phyloP scores from a whole-genome alignment of 2,113 vertebrate genomes.

The Ginglymostoma cirratum region DNA sequence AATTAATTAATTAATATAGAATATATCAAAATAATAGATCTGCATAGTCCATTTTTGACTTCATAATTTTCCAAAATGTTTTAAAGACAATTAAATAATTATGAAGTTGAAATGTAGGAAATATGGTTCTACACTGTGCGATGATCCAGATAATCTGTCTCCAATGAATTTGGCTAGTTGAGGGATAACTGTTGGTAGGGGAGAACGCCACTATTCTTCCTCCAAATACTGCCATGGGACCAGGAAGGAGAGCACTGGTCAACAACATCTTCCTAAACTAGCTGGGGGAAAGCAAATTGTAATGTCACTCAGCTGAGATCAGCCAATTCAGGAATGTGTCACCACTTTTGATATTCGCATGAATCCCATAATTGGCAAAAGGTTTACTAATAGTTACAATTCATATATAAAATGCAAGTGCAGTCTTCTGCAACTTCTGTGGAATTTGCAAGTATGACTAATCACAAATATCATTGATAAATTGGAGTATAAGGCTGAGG shows the following conservation, averaged over 20 bases:
- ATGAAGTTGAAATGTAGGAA: not conserved
- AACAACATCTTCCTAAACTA: not conserved
- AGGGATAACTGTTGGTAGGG: not conserved
- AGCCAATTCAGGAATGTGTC: not conserved
- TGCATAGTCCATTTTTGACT: not conserved
- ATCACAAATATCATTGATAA: not conserved
- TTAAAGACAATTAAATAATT: not conserved
- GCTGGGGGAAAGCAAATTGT: not conserved
- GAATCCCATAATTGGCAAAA: not conserved
- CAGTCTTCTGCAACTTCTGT: not conserved
- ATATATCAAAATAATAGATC: not conserved
- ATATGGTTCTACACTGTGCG: not conserved
- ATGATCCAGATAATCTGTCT: no score
- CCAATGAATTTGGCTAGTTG: not conserved
- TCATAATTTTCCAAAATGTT: not conserved
- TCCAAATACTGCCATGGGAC: not conserved
- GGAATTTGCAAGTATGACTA: not conserved
- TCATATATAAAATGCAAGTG: not conserved
- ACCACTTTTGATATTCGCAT: not conserved
- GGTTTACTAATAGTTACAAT: not conserved
- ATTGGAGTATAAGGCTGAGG: not conserved
- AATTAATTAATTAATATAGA: no score
- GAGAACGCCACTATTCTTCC: not conserved
- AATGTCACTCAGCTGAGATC: not conserved
- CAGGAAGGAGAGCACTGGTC: not conserved